A percentile compares a stretch with the other conserved stretches of the same genome.
These are phyloP conservation scores for Probosciger aterrimus DNA, from an alignment of 2,113 vertebrate species.

Conservation along the genomic window DNA sequence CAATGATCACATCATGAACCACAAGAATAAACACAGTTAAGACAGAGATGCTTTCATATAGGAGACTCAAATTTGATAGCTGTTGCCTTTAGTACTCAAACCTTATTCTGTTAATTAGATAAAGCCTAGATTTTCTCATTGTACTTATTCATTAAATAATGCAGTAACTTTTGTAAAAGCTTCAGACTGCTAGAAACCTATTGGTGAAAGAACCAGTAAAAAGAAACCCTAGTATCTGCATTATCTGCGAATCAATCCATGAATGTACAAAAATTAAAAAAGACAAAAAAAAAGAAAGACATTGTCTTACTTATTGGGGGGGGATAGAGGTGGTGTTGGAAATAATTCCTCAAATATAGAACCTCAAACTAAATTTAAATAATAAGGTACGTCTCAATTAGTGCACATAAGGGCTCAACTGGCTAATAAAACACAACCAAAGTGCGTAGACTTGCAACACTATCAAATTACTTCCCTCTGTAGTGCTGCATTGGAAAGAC, in stretches of 20 bases:
- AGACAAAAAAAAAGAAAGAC: not conserved
- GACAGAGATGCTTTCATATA: not conserved
- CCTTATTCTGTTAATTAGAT: not conserved
- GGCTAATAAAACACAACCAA: not conserved
- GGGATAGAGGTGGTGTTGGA: not conserved
- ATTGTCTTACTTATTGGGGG: not conserved
- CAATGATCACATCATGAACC: not conserved
- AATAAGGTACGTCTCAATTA: not conserved
- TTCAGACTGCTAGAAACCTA: not conserved
- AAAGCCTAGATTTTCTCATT: not conserved
- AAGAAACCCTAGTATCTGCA: not conserved
- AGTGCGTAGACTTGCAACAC: not conserved
- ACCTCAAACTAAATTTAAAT: not conserved
- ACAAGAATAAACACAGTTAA: not conserved
- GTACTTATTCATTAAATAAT: not conserved
- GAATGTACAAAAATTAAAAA: not conserved
- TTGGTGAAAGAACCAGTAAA: not conserved
- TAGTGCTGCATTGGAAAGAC: not conserved
- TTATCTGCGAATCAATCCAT: not conserved
- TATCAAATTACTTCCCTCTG: not conserved
- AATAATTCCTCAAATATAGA: not conserved
- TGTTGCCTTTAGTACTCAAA: not conserved
- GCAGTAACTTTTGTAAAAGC: not conserved
- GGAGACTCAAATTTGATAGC: not conserved
- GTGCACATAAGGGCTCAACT: not conserved